Evolutionary conservation across 2,888 invertebrate species (phyloP).

Genomic region (Archips crataeganus): DNA sequence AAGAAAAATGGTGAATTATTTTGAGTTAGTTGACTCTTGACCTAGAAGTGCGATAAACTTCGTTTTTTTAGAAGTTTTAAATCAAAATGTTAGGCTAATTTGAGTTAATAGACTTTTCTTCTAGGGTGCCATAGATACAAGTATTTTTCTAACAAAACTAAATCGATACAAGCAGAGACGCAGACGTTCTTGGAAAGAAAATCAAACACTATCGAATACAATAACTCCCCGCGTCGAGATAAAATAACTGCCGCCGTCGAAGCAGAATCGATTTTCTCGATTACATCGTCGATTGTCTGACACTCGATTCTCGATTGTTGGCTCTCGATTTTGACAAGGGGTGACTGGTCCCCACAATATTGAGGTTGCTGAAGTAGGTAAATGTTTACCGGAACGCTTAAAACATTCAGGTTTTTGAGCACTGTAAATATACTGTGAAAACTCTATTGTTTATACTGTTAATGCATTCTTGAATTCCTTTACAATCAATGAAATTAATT

Average conservation of each 20-base stretch:
- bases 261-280: slow-evolving; percentile 40
- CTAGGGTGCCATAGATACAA: too few species aligned
- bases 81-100: too few species aligned
- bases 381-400: slow-evolving; percentile 1
- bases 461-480: neutral
- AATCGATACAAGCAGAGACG: slow-evolving; percentile 2
- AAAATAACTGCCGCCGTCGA: slow-evolving; percentile 27
- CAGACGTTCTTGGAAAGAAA: neutral
- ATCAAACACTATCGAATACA: slow-evolving; percentile 32
- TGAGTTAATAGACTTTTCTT: too few species aligned
- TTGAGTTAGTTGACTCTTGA: too few species aligned
- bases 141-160: too few species aligned
- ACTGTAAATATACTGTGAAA: neutral
- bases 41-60: too few species aligned
- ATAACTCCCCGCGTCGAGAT: slow-evolving; percentile 21
- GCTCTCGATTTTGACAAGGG: slow-evolving; percentile 40
- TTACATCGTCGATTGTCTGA: slow-evolving; percentile 39
- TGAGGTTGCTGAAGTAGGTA: slow-evolving; percentile 12
- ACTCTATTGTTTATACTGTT: neutral
- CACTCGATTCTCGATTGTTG: slow-evolving; percentile 37
- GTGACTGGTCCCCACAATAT: slow-evolving; percentile 24
- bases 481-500: neutral
- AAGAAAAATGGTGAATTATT: too few species aligned
- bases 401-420: neutral
- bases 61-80: too few species aligned